These are phyloP conservation scores for Pseudolaguvia tuberculata DNA, from an alignment of 2,113 vertebrate species.

Conservation along the genomic window DNA sequence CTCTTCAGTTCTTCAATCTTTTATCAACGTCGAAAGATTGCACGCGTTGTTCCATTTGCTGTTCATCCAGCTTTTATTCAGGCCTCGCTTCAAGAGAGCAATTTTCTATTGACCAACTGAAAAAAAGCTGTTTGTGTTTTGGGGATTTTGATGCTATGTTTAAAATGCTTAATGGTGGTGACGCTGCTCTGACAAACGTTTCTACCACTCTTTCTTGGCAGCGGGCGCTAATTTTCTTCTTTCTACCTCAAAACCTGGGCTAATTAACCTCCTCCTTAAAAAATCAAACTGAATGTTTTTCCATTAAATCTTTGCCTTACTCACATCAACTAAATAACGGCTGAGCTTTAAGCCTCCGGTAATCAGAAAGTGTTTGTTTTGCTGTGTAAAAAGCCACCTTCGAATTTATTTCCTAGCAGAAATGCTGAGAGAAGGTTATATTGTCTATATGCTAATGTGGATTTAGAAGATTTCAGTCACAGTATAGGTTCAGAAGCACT, in stretches of 20 bases:
- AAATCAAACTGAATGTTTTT: slow-evolving; percentile 53
- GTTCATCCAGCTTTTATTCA: slow-evolving; percentile 18
- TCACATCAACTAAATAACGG: slow-evolving; percentile 43
- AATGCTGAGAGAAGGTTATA: slow-evolving; percentile 11
- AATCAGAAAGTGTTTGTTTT: slow-evolving; percentile 41
- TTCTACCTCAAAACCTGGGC: slow-evolving; percentile 34
- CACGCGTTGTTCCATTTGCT: slow-evolving; percentile 18
- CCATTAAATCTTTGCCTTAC: slow-evolving; percentile 46
- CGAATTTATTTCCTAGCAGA: slow-evolving; percentile 32
- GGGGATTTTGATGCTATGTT: slow-evolving; percentile 33
- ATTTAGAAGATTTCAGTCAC: slow-evolving; percentile 21
- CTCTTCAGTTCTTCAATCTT: slow-evolving; percentile 1
- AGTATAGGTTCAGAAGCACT: slow-evolving; percentile 12
- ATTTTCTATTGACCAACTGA: slow-evolving; percentile 29
- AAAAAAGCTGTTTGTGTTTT: slow-evolving; percentile 32
- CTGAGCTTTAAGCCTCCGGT: slow-evolving; percentile 1
- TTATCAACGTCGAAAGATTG: slow-evolving; percentile 23
- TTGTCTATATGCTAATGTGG: slow-evolving; percentile 49
- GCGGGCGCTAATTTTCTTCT: slow-evolving; percentile 35
- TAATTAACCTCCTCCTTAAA: slow-evolving; percentile 51
- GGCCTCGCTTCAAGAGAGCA: slow-evolving; percentile 17
- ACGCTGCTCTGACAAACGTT: slow-evolving; percentile 28
- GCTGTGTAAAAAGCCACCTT: slow-evolving; percentile 9
- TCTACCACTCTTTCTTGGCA: slow-evolving; percentile 21
- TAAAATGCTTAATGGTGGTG: slow-evolving; percentile 40